Percentiles rank a stretch among this genome's conserved stretches.
phyloP scores from a whole-genome alignment of 1,140 invertebrate genomes.

The Drosophila ercepeae region DNA sequence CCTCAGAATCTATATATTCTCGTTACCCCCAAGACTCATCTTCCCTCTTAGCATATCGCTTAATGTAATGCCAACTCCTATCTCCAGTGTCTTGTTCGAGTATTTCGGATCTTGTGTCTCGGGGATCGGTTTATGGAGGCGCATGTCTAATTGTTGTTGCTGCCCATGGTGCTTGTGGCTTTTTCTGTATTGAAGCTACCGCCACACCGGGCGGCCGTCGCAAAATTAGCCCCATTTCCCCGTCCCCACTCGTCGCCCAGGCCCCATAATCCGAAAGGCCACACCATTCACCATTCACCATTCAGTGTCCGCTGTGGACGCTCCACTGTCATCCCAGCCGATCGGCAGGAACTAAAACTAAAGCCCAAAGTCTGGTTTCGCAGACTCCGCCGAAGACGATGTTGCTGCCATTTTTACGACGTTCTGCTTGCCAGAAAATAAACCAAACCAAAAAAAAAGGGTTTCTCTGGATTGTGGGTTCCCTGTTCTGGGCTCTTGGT shows the following conservation, averaged over 20 bases:
- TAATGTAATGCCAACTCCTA: background rate
- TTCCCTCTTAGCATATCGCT: background rate
- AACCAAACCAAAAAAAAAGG: too few species aligned
- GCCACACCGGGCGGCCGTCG: conserved; percentile 73
- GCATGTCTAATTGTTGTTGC: conserved; percentile 61
- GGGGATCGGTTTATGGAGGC: conserved; percentile 31
- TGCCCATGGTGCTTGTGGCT: conserved; percentile 18
- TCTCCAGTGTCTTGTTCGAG: background rate
- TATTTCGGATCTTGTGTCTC: background rate
- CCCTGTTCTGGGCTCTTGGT: background rate
- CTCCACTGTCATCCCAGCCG: background rate
- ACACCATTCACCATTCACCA: background rate
- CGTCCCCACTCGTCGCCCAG: background rate
- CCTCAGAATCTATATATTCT: background rate
- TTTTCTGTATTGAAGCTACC: conserved; percentile 68
- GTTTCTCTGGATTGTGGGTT: background rate
- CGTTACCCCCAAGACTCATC: background rate
- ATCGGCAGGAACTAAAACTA: background rate
- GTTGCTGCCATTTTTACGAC: conserved; percentile 58
- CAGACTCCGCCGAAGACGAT: conserved; percentile 17
- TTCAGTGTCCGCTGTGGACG: background rate
- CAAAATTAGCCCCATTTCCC: conserved; percentile 65
- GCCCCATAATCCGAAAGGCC: background rate
- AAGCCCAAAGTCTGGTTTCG: conserved; percentile 4
- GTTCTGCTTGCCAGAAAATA: conserved; percentile 47